Evolutionary conservation across 2,113 vertebrate genomes (phyloP).

Genomic region (Beaufortia kweichowensis): DNA sequence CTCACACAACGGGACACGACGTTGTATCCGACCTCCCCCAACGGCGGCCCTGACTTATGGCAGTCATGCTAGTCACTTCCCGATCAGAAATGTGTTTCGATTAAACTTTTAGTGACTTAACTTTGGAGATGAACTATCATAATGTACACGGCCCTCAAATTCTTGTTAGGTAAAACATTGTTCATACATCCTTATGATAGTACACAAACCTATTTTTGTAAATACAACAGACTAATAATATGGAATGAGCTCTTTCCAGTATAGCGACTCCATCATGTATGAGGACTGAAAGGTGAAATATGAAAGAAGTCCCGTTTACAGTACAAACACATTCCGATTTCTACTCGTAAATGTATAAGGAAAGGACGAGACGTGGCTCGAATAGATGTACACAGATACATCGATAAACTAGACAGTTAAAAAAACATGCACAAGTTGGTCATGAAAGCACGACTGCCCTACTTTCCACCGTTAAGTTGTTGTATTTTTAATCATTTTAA

Average conservation of each 20-base stretch:
- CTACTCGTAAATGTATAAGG: constrained; percentile 44
- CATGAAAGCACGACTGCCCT: constrained; percentile 61
- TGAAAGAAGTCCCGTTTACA: constrained; percentile 44
- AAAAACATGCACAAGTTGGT: constrained; percentile 91
- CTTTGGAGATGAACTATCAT: background rate
- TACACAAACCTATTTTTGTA: constrained; percentile 22
- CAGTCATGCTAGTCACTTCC: constrained; percentile 27
- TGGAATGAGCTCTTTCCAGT: constrained; percentile 47
- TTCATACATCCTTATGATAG: constrained; percentile 40
- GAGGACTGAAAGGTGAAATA: constrained; percentile 36
- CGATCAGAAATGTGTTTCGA: background rate
- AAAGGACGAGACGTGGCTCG: constrained; percentile 24
- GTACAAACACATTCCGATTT: constrained; percentile 54
- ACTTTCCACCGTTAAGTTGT: constrained; percentile 42
- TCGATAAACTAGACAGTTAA: constrained; percentile 74
- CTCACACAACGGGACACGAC: too few species aligned
- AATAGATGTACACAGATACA: constrained; percentile 77
- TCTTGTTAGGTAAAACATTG: too few species aligned
- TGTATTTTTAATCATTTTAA: constrained; percentile 41
- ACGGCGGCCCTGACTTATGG: background rate
- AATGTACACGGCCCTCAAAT: background rate
- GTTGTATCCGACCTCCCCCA: too few species aligned
- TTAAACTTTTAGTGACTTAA: background rate
- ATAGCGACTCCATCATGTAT: constrained; percentile 41
- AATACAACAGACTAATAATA: constrained; percentile 46